Evolutionary conservation across 2,113 vertebrate species (phyloP).

Genomic region (Oreochromis spilurus): DNA sequence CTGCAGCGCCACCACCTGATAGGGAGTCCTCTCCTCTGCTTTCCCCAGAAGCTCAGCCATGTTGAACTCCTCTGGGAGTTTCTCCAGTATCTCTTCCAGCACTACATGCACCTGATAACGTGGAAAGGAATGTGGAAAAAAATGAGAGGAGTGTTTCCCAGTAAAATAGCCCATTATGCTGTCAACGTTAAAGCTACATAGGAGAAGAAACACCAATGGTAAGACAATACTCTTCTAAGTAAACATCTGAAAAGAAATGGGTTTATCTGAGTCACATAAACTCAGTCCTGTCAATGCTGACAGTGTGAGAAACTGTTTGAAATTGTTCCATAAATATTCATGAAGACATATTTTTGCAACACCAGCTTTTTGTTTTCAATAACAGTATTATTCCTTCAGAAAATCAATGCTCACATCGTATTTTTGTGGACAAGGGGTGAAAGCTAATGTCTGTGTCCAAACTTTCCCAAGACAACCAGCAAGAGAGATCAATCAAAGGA

Average conservation of each 20-base stretch:
- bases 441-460: constrained; percentile 48
- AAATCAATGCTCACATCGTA: constrained; percentile 55
- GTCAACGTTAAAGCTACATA: neutral
- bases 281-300: neutral
- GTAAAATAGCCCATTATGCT: neutral
- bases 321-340: constrained; percentile 56
- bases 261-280: neutral
- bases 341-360: constrained; percentile 34
- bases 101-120: constrained; percentile 78
- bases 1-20: constrained; percentile 85
- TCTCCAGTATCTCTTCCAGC: constrained; percentile 88
- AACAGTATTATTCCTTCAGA: constrained; percentile 38
- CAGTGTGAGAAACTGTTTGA: constrained; percentile 34
- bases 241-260: neutral
- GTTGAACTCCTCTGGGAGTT: constrained; percentile 86
- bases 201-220: neutral
- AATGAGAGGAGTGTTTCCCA: neutral
- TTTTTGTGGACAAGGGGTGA: constrained; percentile 41
- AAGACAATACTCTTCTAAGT: neutral
- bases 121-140: neutral
- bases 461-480: constrained; percentile 50
- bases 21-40: constrained; percentile 85
- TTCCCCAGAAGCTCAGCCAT: constrained; percentile 80
- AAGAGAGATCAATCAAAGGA: constrained; percentile 45
- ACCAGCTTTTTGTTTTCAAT: constrained; percentile 52